Evolutionary conservation across 2,888 invertebrate genomes (phyloP).

Genomic region (Drosophila setosimentum): DNA sequence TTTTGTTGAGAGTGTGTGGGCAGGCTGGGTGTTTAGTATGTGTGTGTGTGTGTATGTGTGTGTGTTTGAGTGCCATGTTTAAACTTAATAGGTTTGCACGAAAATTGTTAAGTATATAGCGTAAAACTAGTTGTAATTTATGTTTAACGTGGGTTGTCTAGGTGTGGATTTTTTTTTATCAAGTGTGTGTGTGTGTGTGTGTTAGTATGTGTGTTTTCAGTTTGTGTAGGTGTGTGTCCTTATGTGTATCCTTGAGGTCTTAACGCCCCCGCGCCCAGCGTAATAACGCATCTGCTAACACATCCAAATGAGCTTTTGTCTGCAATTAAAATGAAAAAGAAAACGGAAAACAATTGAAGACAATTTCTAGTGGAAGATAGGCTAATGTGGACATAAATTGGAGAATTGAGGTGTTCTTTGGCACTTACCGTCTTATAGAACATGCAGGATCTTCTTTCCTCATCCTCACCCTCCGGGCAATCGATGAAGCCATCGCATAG

Average conservation of each 20-base stretch:
- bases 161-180: conserved; percentile 44
- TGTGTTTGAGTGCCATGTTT: conserved; percentile 49
- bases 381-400: neutral
- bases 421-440: conserved; percentile 97
- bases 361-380: neutral
- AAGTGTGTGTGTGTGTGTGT: conserved; percentile 37
- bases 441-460: conserved; percentile 97
- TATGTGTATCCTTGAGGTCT: conserved; percentile 64
- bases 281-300: conserved; percentile 96
- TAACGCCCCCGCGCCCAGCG: conserved; percentile 98
- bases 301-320: conserved; percentile 98
- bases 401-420: no score
- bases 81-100: conserved; percentile 62
- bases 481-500: conserved; percentile 97
- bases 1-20: conserved; percentile 44
- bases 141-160: conserved; percentile 59
- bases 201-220: conserved; percentile 17
- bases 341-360: neutral
- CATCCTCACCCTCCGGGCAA: conserved; percentile 96
- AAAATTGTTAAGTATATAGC: conserved; percentile 41
- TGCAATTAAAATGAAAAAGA: conserved; percentile 86
- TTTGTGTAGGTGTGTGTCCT: conserved; percentile 20
- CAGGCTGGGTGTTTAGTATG: conserved; percentile 56
- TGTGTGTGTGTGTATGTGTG: conserved; percentile 18
- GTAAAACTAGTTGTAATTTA: conserved; percentile 68